Evolutionary conservation across 2,888 invertebrate genomes (phyloP).

Genomic region (Ophion obscuratus): DNA sequence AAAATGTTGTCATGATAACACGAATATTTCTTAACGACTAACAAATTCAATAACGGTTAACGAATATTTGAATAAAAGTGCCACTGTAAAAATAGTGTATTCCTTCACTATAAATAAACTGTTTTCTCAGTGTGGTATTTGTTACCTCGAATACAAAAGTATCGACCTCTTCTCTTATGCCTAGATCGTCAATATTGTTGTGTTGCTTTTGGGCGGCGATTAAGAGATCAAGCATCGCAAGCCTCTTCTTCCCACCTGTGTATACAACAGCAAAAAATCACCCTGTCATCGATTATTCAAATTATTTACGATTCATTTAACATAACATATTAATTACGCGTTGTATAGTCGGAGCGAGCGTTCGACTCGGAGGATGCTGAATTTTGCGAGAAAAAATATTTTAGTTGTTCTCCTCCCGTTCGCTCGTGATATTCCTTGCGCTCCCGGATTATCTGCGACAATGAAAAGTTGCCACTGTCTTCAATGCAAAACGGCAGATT

Average conservation of each 20-base stretch:
- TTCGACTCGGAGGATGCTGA: background rate
- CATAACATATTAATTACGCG: conserved; percentile 39
- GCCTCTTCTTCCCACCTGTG: conserved; percentile 56
- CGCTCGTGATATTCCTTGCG: conserved; percentile 64
- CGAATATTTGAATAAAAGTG: too few relatives aligned
- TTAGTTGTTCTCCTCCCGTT: conserved; percentile 53
- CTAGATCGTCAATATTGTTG: conserved; percentile 61
- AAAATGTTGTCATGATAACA: too few relatives aligned
- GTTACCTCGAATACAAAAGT: conserved; percentile 68
- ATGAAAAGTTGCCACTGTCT: background rate
- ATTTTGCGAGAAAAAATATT: conserved; percentile 19
- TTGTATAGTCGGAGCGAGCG: conserved; percentile 6
- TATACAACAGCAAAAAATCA: background rate
- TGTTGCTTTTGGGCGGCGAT: conserved; percentile 59
- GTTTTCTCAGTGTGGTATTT: background rate
- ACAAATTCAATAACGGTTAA: too few relatives aligned
- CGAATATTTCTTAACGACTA: too few relatives aligned
- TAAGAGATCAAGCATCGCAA: conserved; percentile 68
- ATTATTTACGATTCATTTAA: background rate
- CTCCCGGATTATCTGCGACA: conserved; percentile 62
- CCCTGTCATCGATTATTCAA: background rate
- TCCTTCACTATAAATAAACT: too few relatives aligned
- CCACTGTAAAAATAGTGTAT: too few relatives aligned
- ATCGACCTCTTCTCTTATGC: conserved; percentile 68
- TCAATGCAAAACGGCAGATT: background rate